phyloP scores from a whole-genome alignment of 2,113 vertebrate species.

The Cinclus cinclus region DNA sequence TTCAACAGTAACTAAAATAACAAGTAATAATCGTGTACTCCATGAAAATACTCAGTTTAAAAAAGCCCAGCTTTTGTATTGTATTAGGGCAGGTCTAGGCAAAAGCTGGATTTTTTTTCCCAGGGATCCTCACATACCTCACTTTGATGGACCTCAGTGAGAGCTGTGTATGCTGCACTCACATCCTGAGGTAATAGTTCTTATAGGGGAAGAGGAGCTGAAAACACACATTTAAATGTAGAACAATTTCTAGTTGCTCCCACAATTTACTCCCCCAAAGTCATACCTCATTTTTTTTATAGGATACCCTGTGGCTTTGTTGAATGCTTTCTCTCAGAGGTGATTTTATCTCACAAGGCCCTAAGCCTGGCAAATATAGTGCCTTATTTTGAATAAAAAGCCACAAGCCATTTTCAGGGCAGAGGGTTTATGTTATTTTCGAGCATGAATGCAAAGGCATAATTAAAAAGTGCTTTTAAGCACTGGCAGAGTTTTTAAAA shows the following conservation, averaged over 20 bases:
- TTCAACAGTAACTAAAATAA: background rate
- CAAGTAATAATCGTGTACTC: background rate
- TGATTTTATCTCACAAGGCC: background rate
- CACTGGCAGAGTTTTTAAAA: background rate
- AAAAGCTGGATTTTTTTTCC: background rate
- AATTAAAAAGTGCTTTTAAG: background rate
- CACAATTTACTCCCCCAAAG: background rate
- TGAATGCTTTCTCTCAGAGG: background rate
- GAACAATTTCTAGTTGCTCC: background rate
- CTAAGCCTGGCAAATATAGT: background rate
- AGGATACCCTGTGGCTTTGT: background rate
- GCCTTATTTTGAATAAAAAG: background rate
- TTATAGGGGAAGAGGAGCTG: background rate
- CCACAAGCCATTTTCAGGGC: background rate
- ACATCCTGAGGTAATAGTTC: background rate
- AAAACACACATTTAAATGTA: background rate
- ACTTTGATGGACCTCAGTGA: background rate
- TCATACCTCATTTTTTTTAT: background rate
- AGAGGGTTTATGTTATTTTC: background rate
- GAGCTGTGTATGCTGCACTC: background rate
- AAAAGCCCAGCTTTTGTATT: rapidly evolving
- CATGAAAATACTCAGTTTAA: background rate
- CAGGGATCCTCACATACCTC: background rate
- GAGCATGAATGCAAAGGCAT: background rate
- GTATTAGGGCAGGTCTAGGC: background rate